A percentile compares a stretch with the other conserved stretches of the same genome.
Evolutionary conservation across 2,797 vertebrate species (phyloP).

Genomic region (Eremophila alpestris): DNA sequence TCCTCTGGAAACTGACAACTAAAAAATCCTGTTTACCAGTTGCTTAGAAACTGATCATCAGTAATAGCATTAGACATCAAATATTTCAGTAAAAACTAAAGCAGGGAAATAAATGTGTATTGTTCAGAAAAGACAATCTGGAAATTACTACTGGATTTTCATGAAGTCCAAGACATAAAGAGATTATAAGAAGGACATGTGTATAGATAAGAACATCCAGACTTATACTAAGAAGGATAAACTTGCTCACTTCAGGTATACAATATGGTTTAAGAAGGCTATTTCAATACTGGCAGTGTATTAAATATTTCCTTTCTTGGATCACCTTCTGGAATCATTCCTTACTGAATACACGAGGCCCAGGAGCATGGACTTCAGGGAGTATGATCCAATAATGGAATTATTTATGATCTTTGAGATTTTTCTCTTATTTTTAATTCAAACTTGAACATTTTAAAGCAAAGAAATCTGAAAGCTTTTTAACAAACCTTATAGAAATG

Average conservation of each 20-base stretch:
- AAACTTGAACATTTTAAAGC: background rate
- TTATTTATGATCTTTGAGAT: background rate
- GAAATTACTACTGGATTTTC: background rate
- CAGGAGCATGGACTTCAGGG: background rate
- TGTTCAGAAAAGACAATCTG: background rate
- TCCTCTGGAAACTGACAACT: background rate
- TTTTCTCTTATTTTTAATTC: background rate
- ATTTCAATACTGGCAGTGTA: background rate
- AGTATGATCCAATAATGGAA: background rate
- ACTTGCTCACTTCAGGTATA: background rate
- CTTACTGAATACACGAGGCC: background rate
- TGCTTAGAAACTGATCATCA: background rate
- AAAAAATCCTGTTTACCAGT: background rate
- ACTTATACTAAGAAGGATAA: conserved; percentile 15
- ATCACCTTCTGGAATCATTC: background rate
- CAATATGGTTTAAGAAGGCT: background rate
- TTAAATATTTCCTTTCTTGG: background rate
- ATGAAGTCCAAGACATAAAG: background rate
- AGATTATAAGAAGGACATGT: background rate
- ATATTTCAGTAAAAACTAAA: background rate
- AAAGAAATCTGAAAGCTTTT: background rate
- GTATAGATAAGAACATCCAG: background rate
- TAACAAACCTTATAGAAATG: background rate
- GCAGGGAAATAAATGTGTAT: background rate
- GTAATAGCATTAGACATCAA: background rate